Evolutionary conservation across 92 coral and sea anemone species (phyloP), one percentile per base, ranked within the genome.

Genomic region (Isaurus tuberculatus): DNA sequence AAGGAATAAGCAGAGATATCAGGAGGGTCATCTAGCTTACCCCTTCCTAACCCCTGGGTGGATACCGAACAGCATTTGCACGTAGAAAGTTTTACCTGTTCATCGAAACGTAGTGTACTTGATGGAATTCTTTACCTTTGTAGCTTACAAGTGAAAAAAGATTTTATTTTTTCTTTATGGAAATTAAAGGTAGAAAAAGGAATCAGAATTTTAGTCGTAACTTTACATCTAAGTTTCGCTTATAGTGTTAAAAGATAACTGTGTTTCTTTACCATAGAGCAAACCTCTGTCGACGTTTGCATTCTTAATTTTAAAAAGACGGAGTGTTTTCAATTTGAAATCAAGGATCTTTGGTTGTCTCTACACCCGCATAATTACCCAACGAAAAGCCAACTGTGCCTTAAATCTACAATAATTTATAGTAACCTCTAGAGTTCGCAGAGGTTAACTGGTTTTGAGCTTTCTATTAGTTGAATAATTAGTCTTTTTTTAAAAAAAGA

Each of bases 21-120:
- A 77, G 61, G 86, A 90, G 64, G 99, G 98, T n/a, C 92, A 97
- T 75, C 98, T 97, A 40, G 91, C 97, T 11, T 97, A 97, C 55
- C 99, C 99, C 26, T 97, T 88, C 64, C 87, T 97, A n/a, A 90
- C 91, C 30, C 99, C 99, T 0, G 98, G 96, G 19, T 94, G 98
- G 97, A 89, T 97, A 36, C 99, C 99, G 4, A 95, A 95, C 75
- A 91, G 97, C 66, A 95, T 95, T 73, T 88, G 88, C 61, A 92
- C 95, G 11, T 92, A 85, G 70, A 60, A 13, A 17, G 16, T 7
- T 19, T 4, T 42, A 25, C 64, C 19, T 42, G 15, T 58, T 25
- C 27, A 26, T 29, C 30, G 27, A 17, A n/a, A 60, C 15, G 23
- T 51, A 37, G 9, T 13, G 4, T 46, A 2, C 71, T 32, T 15